phyloP scores from a whole-genome alignment of 2,113 vertebrate species.

The Malurus melanocephalus region DNA sequence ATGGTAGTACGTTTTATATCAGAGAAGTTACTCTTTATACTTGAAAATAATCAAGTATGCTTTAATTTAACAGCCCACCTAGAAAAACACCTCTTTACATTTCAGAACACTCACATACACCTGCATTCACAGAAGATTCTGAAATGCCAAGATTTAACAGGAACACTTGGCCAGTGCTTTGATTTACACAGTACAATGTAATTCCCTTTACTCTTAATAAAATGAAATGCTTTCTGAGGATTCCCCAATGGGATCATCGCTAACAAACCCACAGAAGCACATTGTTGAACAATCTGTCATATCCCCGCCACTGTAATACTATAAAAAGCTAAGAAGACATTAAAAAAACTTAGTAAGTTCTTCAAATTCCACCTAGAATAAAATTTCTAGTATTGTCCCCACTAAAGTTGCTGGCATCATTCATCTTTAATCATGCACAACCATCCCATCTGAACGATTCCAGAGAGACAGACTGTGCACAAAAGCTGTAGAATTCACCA shows the following conservation, averaged over 20 bases:
- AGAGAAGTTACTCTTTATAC: not conserved
- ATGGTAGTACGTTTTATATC: not conserved
- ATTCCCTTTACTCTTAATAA: not conserved
- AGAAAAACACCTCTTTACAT: not conserved
- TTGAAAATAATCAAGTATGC: not conserved
- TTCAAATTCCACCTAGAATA: not conserved
- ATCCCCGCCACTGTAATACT: not conserved
- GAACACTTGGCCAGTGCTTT: not conserved
- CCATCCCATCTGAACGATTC: not conserved
- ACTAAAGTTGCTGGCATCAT: not conserved
- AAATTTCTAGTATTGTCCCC: not conserved
- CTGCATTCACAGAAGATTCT: not conserved
- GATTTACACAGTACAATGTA: not conserved
- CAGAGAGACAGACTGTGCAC: not conserved
- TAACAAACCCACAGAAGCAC: not conserved
- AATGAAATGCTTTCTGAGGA: not conserved
- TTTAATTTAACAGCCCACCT: not conserved
- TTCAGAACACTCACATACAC: not conserved
- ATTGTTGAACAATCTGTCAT: not conserved
- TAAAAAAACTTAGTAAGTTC: not conserved
- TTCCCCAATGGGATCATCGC: not conserved
- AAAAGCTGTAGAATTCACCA: not conserved
- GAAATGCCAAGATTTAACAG: not conserved
- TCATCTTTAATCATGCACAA: not conserved
- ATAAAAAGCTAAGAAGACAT: not conserved